Conservation (phyloP, 1,140 invertebrate species). For the Zaprionus gabonicus region DNA sequence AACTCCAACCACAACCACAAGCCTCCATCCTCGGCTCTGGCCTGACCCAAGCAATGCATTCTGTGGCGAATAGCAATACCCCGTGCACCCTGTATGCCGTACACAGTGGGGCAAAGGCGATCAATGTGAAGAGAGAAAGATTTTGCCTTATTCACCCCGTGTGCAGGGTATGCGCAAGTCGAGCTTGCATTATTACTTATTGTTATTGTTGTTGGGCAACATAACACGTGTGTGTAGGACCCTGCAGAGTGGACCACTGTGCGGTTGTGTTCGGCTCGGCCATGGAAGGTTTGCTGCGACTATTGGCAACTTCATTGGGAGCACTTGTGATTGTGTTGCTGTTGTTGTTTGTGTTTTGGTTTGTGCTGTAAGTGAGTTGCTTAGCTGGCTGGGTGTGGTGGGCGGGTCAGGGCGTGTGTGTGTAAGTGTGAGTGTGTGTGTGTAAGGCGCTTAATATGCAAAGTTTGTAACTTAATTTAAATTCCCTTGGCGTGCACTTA, state of each 20-base stretch:
- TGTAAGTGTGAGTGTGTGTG: not conserved
- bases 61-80: not conserved
- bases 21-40: not conserved
- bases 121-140: not conserved
- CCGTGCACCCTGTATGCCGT: not conserved
- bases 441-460: slow-evolving; percentile 58
- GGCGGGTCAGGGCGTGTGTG: not conserved
- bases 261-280: slow-evolving; percentile 9
- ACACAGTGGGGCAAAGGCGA: not conserved
- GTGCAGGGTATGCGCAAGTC: slow-evolving; percentile 7
- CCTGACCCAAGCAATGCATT: not conserved
- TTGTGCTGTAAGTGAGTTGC: slow-evolving; percentile 37
- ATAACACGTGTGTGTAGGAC: slow-evolving; percentile 19
- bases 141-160: not conserved
- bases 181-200: slow-evolving; percentile 20
- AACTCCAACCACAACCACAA: not conserved
- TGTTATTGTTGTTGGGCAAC: slow-evolving; percentile 11
- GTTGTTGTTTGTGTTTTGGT: not conserved
- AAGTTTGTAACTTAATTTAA: slow-evolving; percentile 64
- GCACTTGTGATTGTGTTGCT: slow-evolving; percentile 34
- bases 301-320: slow-evolving; percentile 47
- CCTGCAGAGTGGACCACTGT: slow-evolving; percentile 31
- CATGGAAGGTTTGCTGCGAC: slow-evolving; percentile 33
- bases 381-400: slow-evolving; percentile 10
- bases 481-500: slow-evolving; percentile 59